phyloP scores from a whole-genome alignment of 1,140 invertebrate species.

The Euglossa dilemma region DNA sequence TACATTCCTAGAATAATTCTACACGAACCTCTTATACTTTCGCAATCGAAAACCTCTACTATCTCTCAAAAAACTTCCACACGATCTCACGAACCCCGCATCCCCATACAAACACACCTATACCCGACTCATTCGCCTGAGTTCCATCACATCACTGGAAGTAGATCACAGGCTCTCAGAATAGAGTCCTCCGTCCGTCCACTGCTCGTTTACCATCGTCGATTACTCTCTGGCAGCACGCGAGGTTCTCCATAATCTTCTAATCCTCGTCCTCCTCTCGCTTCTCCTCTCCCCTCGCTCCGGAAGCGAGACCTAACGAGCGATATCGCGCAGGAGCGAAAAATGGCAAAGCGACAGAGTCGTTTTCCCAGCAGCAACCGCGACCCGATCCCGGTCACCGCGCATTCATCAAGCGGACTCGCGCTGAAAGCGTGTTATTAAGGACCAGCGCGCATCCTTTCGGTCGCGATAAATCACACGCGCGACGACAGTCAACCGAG shows the following conservation, averaged over 20 bases:
- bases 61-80: too few relatives aligned
- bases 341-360: not conserved
- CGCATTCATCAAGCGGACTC: constrained; percentile 9
- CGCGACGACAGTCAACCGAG: constrained; percentile 13
- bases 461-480: constrained; percentile 20
- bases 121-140: too few relatives aligned
- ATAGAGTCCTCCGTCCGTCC: not conserved
- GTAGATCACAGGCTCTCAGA: not conserved
- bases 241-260: not conserved
- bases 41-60: too few relatives aligned
- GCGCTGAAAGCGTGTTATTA: constrained; percentile 16
- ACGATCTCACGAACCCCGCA: too few relatives aligned
- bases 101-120: too few relatives aligned
- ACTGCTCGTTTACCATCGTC: not conserved
- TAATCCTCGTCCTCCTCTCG: not conserved
- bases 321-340: too few relatives aligned
- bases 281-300: not conserved
- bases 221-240: not conserved
- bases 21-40: too few relatives aligned
- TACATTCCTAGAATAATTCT: too few relatives aligned
- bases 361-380: not conserved
- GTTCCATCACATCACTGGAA: too few relatives aligned
- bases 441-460: constrained; percentile 22
- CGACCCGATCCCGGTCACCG: constrained; percentile 6
- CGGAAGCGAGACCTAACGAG: not conserved